Conservation (phyloP, 2,888 invertebrate species). For the Nineta flava region DNA sequence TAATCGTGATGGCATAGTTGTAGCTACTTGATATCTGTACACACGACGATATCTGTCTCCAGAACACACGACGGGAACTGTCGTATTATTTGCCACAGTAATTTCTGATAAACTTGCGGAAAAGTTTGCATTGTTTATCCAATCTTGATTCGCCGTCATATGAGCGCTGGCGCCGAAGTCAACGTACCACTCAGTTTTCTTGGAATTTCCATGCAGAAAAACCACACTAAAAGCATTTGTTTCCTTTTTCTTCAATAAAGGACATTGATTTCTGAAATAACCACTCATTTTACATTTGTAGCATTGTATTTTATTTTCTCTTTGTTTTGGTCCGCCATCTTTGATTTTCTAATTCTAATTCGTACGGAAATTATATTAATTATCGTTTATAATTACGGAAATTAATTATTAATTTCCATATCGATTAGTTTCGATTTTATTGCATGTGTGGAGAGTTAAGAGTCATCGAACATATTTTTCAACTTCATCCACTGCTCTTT, state of each 20-base stretch:
- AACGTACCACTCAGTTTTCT: conserved; percentile 10
- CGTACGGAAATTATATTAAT: neutral
- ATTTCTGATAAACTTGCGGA: too few species aligned
- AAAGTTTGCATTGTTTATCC: too few species aligned
- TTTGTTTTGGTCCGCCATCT: neutral
- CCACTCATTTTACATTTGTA: conserved; percentile 9
- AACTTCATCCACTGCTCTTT: neutral
- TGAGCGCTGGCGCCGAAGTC: conserved; percentile 13
- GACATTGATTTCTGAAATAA: conserved; percentile 8
- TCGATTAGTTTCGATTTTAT: conserved; percentile 4
- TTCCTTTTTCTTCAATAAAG: conserved; percentile 2
- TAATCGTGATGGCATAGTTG: too few species aligned
- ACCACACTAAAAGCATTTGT: conserved; percentile 13
- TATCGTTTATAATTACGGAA: neutral
- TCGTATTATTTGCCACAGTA: too few species aligned
- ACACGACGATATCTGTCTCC: too few species aligned
- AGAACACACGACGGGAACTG: too few species aligned
- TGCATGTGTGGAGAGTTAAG: conserved; percentile 8
- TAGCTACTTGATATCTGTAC: too few species aligned
- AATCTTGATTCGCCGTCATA: too few species aligned
- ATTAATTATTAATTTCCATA: too few species aligned
- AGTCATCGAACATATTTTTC: neutral
- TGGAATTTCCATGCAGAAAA: conserved; percentile 8
- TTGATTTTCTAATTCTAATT: neutral
- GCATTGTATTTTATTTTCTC: conserved; percentile 7